Evolutionary conservation across 2,797 vertebrate genomes (phyloP), one percentile per base, ranked within the genome.

Genomic region (Tapirus indicus): DNA sequence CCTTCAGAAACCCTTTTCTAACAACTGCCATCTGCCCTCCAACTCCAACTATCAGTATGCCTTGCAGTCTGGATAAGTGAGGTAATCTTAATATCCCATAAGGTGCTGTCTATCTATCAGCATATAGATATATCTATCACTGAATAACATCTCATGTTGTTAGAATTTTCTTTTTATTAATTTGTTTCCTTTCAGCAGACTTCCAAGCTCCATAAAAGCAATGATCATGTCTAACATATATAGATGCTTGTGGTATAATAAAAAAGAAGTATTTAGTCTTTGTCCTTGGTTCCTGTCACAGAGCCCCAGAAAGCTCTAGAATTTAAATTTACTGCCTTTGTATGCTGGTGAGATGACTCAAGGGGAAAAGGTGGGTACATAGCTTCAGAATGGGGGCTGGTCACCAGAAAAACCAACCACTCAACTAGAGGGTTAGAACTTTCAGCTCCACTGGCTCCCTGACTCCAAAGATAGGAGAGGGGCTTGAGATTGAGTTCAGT

Each of bases 241-340:
- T 7, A 92, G 56, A 38, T 88, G 29, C 11, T 58, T 49, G 29
- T 79, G 9, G 25, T 25, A 58, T 79, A 88, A 94, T 66, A 91
- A 85, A 84, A 94, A 86, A 80, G 60, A 95, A 83, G 71, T 41
- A 78, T 69, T 62, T 74, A 52, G 21, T 32, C 20, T 91, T 32
- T 77, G 56, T n/a, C 29, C 49, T 23, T 52, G 6, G 7, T 54
- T 75, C 13, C 68, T 78, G 27, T 54, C 17, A 56, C 13, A 75
- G 29, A 52, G 35, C 10, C 89, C 41, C 35, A 38, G 79, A 78
- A 88, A 62, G 7, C 29, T 32, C 49, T 72, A 23, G 27, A 92
- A 92, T 80, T 80, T 75, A 71, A 96, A 88, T 75, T 78, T 68
- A 75, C 21, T 64, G 52, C 72, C 56, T 75, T 68, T 68, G n/a